Percentiles rank a stretch among this genome's conserved stretches.
Evolutionary conservation across 2,797 vertebrate species (phyloP).

Genomic region (Brachymystax lenok): DNA sequence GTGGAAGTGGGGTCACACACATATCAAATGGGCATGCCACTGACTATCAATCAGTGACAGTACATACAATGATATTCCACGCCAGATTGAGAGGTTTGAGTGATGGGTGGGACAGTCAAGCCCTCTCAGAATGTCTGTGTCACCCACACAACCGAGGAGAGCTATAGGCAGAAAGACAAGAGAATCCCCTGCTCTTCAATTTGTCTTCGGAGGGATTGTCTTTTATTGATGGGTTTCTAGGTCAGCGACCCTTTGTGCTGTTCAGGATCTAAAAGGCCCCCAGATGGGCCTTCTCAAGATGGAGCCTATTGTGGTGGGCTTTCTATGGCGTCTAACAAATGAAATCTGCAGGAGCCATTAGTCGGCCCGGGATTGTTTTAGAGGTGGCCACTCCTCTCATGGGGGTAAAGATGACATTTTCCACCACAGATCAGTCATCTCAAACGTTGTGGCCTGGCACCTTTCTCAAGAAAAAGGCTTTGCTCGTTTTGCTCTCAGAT

Average conservation of each 20-base stretch:
- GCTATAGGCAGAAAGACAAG: constrained; percentile 67
- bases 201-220: constrained; percentile 74
- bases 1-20: not conserved
- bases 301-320: constrained; percentile 64
- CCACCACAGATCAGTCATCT: constrained; percentile 11
- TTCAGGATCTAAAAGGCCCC: constrained; percentile 74
- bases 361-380: constrained; percentile 56
- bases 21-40: not conserved
- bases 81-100: constrained; percentile 38
- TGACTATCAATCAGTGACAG: constrained; percentile 2
- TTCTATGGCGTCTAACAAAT: constrained; percentile 67
- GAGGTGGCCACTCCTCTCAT: constrained; percentile 29
- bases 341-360: constrained; percentile 62
- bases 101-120: constrained; percentile 28
- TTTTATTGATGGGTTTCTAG: constrained; percentile 83
- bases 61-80: constrained; percentile 18
- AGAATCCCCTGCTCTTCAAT: constrained; percentile 78
- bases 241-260: constrained; percentile 77
- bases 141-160: constrained; percentile 66
- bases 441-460: constrained; percentile 43
- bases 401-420: constrained; percentile 1
- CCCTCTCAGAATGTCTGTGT: not conserved
- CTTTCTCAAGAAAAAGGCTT: constrained; percentile 52
- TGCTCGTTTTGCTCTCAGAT: constrained; percentile 36
- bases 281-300: constrained; percentile 74